Percentiles rank a stretch among this genome's conserved stretches.
Evolutionary conservation across 1,140 invertebrate species (phyloP).

Genomic region (Pachyrhynchus sulphureomaculatus): DNA sequence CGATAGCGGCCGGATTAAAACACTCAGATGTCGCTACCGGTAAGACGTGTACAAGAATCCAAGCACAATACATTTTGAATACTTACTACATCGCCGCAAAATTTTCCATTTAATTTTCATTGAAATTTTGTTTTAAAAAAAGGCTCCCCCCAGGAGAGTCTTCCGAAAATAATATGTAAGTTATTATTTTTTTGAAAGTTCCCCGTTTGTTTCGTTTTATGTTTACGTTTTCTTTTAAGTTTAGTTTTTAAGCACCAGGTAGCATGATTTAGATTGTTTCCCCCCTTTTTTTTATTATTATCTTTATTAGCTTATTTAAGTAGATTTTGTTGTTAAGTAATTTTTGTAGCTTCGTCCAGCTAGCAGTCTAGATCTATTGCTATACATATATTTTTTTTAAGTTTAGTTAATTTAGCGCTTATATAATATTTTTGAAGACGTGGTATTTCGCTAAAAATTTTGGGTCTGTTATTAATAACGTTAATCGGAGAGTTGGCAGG

Average conservation of each 20-base stretch:
- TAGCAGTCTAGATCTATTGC: constrained; percentile 16
- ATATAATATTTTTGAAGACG: constrained; percentile 32
- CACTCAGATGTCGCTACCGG: no score
- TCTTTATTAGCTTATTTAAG: constrained; percentile 27
- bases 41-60: no score
- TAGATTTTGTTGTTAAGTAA: constrained; percentile 33
- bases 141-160: constrained; percentile 48
- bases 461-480: not conserved
- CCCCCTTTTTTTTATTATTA: constrained; percentile 31
- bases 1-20: no score
- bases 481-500: no score
- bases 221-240: constrained; percentile 31
- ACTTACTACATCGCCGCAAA: no score
- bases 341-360: constrained; percentile 32
- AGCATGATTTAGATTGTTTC: constrained; percentile 39
- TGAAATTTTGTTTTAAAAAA: constrained; percentile 1
- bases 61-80: no score
- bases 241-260: constrained; percentile 44
- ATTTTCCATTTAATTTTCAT: not conserved
- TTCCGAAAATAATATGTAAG: constrained; percentile 50
- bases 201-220: constrained; percentile 15
- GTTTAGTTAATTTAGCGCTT: constrained; percentile 34
- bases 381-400: no score
- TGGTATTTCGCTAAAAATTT: not conserved
- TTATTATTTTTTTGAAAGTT: constrained; percentile 19